Evolutionary conservation across 2,113 vertebrate genomes (phyloP).

Genomic region (Capreolus pygargus): DNA sequence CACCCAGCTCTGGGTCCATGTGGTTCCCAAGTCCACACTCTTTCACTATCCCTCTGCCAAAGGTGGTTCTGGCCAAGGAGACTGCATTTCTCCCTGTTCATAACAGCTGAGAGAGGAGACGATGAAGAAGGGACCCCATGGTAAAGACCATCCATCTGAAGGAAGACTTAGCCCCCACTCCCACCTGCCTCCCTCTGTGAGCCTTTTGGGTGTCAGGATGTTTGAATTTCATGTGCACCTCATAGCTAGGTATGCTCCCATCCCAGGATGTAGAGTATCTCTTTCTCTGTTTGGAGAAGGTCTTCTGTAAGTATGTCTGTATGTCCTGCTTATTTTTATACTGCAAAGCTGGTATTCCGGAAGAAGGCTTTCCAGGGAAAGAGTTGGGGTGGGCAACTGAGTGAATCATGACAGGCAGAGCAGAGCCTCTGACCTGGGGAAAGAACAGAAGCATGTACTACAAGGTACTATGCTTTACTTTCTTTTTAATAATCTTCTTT

Average conservation of each 20-base stretch:
- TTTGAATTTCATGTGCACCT: not conserved
- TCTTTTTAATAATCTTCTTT: not conserved
- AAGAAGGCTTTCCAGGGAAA: not conserved
- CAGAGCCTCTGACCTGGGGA: not conserved
- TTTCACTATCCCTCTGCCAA: not conserved
- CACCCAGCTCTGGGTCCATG: not conserved
- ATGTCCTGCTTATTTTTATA: not conserved
- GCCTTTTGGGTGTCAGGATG: not conserved
- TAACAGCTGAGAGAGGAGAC: not conserved
- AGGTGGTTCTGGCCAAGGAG: not conserved
- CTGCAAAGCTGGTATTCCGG: not conserved
- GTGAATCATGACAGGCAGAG: not conserved
- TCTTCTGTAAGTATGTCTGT: not conserved
- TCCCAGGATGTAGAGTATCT: not conserved
- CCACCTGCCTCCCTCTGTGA: not conserved
- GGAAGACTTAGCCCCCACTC: not conserved
- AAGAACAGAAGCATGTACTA: not conserved
- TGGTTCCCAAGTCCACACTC: not conserved
- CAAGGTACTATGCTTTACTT: not conserved
- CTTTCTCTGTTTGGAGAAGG: not conserved
- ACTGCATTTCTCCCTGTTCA: not conserved
- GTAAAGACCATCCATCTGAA: not conserved
- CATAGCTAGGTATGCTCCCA: not conserved
- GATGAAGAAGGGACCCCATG: rapidly evolving
- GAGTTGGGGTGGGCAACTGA: not conserved